Conservation (phyloP, 2,797 vertebrate genomes). For the Catostomus latipinnis region DNA sequence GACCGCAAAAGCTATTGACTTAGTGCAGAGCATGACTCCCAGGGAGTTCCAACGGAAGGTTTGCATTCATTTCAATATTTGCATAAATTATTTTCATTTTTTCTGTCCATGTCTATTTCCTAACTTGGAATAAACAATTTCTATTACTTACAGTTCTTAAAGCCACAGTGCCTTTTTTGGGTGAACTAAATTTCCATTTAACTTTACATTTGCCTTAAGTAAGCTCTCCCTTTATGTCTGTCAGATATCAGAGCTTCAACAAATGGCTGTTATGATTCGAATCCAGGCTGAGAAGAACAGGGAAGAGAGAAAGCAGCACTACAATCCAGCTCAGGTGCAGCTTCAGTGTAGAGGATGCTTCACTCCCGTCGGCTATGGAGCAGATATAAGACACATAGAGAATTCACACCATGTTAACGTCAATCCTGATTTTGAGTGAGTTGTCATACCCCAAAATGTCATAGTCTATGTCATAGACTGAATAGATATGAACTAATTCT, state of each 20-base stretch:
- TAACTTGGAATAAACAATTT: too few species aligned
- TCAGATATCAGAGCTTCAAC: slow-evolving; percentile 73
- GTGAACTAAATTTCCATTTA: too few species aligned
- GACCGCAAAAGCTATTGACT: slow-evolving; percentile 78
- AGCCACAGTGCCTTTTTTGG: too few species aligned
- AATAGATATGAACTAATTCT: too few species aligned
- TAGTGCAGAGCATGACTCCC: slow-evolving; percentile 80
- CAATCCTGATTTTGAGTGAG: slow-evolving; percentile 87
- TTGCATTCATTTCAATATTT: neutral
- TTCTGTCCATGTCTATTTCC: too few species aligned
- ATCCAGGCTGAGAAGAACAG: slow-evolving; percentile 53
- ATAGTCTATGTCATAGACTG: neutral
- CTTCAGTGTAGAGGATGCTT: slow-evolving; percentile 84
- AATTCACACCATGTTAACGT: slow-evolving; percentile 84
- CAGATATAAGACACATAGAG: slow-evolving; percentile 84
- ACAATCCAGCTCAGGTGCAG: slow-evolving; percentile 57
- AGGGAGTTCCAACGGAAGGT: slow-evolving; percentile 77
- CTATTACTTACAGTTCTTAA: too few species aligned
- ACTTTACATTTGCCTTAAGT: too few species aligned
- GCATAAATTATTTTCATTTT: too few species aligned
- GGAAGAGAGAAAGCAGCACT: slow-evolving; percentile 57
- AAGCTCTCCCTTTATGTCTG: neutral
- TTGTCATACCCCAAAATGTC: neutral
- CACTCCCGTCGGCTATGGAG: slow-evolving; percentile 73
- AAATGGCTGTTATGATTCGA: slow-evolving; percentile 43